Percentiles rank a stretch among this genome's conserved stretches.
These are phyloP conservation scores for Lepilemur ruficaudatus DNA, from an alignment of 2,797 vertebrate species.

Conservation along the genomic window DNA sequence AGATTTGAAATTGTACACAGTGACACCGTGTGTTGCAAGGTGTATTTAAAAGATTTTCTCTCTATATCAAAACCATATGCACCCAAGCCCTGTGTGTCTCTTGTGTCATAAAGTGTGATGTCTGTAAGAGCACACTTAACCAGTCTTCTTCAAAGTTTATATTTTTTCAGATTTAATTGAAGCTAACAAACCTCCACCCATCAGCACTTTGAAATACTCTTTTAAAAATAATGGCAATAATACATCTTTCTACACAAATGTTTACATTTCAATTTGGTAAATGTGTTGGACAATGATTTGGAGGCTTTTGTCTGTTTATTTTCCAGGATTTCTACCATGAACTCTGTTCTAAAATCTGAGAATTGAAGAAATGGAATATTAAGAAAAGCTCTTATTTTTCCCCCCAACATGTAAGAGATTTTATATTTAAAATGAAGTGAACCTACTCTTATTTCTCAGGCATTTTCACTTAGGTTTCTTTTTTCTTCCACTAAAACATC, in stretches of 20 bases:
- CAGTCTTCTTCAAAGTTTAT: neutral
- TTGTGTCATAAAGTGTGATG: neutral
- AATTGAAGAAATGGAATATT: neutral
- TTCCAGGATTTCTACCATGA: neutral
- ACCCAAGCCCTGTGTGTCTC: neutral
- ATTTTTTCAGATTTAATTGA: conserved; percentile 15
- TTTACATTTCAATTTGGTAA: neutral
- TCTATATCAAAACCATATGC: neutral
- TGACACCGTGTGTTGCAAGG: neutral
- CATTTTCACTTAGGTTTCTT: conserved; percentile 44
- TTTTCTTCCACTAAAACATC: conserved; percentile 23
- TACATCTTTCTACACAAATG: neutral
- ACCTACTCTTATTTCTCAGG: neutral
- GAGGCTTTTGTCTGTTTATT: neutral
- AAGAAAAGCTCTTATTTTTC: neutral
- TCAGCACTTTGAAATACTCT: neutral
- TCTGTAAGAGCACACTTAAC: neutral
- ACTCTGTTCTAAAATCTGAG: neutral
- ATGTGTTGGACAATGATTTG: neutral
- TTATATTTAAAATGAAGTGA: neutral
- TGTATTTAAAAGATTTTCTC: neutral
- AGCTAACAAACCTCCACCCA: neutral
- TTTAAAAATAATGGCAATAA: neutral
- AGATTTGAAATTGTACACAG: neutral
- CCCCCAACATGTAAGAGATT: neutral